Percentiles rank a stretch among this genome's conserved stretches.
These are phyloP conservation scores for Plectrocnemia conspersa DNA, from an alignment of 1,140 invertebrate species.

Conservation along the genomic window DNA sequence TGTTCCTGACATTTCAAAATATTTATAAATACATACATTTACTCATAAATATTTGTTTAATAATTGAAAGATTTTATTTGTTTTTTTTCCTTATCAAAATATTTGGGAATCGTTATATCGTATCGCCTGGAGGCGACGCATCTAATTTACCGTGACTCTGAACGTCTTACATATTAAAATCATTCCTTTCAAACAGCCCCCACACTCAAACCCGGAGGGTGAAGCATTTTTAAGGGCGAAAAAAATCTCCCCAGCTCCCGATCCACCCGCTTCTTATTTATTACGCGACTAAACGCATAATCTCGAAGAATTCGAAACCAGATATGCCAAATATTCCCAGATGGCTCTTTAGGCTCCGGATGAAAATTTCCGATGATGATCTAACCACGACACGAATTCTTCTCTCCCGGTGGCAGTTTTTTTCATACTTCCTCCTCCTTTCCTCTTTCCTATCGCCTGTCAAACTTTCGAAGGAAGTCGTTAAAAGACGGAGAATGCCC, in stretches of 20 bases:
- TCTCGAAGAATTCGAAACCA: conserved; percentile 33
- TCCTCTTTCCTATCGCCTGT: neutral
- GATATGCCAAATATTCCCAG: conserved; percentile 30
- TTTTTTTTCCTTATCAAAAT: neutral
- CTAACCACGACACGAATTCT: neutral
- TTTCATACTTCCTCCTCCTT: neutral
- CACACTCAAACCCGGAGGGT: neutral
- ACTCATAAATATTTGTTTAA: neutral
- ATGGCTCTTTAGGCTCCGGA: conserved; percentile 26
- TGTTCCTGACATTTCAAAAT: conserved; percentile 1
- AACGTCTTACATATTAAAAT: conserved; percentile 33
- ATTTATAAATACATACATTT: neutral
- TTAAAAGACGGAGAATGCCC: conserved; percentile 16
- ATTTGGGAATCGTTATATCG: conserved; percentile 6
- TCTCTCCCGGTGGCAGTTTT: neutral
- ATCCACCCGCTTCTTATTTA: conserved; percentile 27
- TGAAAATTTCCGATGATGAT: conserved; percentile 2
- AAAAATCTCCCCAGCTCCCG: conserved; percentile 13
- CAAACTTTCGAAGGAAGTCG: conserved; percentile 10
- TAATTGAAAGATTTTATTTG: neutral
- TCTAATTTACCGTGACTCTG: conserved; percentile 33
- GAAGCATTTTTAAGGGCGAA: neutral
- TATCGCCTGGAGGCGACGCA: conserved; percentile 21
- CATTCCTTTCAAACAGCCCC: conserved; percentile 16
- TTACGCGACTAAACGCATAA: conserved; percentile 35